Evolutionary conservation across 2,888 invertebrate genomes (phyloP), one percentile per base, ranked within the genome.

Genomic region (Euproctis similis): DNA sequence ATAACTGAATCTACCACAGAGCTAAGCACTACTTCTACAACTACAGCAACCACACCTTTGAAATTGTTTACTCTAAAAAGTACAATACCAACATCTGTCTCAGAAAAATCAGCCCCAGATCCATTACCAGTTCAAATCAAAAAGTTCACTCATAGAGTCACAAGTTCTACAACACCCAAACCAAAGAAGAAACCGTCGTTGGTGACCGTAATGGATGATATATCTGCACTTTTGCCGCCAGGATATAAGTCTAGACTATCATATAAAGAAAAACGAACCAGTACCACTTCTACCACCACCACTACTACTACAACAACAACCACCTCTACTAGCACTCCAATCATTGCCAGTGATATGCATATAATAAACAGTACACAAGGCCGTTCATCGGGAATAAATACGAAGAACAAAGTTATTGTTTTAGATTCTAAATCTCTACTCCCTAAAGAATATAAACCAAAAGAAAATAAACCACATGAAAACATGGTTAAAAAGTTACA

Each of bases 41-140:
- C 72, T 6, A 63, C 69, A 27, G 50, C 73, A 8, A 53, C 65
- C 23, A 39, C 63, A 12, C 52, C 71, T 6, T 54, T 76, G n/a
- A 82, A 81, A 46, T 60, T 86, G 14, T 86, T 87, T 37, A 86
- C 85, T 8, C 66, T 86, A 10, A 85, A 86, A 39, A 87, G 85
- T 35, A 82, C 82, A 3, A 75, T 76, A 17, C 56, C 78, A 9
- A 70, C 86, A 5, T 63, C 78, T 1, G 73, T 73, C 17, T 86
- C 86, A 12, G 85, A 87, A 60, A 85, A 39, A 64, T 86, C 86
- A 14, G 69, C 87, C n/a, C 87, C 87, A 0, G 85, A 81, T 34
- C 87, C 88, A 30, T 78, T 86, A 22, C 88, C 89, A 10, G 87
- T 89, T 2, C 80, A 88, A 41, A 91, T 90, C 6, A 87, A 89